Percentiles rank a stretch among this genome's conserved stretches.
phyloP scores from a whole-genome alignment of 2,113 vertebrate species.

The Apodemus sylvaticus region DNA sequence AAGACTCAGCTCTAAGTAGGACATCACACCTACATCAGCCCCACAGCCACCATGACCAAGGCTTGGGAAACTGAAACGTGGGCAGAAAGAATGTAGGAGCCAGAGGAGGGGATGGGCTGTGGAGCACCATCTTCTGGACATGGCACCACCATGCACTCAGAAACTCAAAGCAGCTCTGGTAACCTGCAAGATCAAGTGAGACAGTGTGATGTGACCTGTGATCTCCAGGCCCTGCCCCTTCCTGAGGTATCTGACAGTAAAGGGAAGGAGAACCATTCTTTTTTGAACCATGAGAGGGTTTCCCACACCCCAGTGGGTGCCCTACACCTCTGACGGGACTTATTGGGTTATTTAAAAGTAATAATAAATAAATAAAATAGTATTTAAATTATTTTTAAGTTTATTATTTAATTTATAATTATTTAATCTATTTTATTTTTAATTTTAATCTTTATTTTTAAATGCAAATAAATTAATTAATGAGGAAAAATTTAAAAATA shows the following conservation, averaged over 20 bases:
- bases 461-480: too few species aligned
- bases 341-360: not conserved
- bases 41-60: not conserved
- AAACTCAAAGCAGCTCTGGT: not conserved
- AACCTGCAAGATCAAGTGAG: not conserved
- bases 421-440: too few species aligned
- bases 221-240: too few species aligned
- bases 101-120: not conserved
- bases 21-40: not conserved
- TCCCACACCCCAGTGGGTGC: not conserved
- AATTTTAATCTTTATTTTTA: too few species aligned
- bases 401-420: too few species aligned
- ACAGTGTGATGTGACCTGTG: accelerated
- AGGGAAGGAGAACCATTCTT: not conserved
- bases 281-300: not conserved
- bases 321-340: not conserved
- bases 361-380: not conserved
- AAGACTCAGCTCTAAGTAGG: too few species aligned
- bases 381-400: too few species aligned
- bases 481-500: not conserved
- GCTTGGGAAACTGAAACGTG: not conserved
- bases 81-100: too few species aligned
- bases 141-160: not conserved
- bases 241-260: not conserved
- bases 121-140: not conserved